A percentile compares a stretch with the other conserved stretches of the same genome.
Conservation (phyloP, 2,113 vertebrate species). For the Scytalopus superciliaris region DNA sequence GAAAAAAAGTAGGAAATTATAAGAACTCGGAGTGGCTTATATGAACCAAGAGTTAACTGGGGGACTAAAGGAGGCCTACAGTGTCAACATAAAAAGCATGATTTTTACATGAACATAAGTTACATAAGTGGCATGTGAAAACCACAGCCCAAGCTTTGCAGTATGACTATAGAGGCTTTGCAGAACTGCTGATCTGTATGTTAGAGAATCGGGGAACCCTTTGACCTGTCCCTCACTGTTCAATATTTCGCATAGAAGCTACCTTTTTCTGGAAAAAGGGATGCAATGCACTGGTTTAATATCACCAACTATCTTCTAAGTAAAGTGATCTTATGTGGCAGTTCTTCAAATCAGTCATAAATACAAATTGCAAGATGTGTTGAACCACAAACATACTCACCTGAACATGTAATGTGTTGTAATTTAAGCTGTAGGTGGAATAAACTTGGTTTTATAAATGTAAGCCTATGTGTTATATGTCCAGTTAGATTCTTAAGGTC, state of each 20-base stretch:
- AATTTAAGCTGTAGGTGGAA: background rate
- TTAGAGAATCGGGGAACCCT: background rate
- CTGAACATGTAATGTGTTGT: background rate
- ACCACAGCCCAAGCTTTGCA: background rate
- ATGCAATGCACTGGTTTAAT: background rate
- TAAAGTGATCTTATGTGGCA: background rate
- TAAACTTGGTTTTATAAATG: background rate
- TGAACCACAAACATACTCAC: background rate
- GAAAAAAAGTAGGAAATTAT: background rate
- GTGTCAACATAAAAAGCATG: background rate
- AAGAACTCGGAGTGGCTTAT: background rate
- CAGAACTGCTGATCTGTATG: background rate
- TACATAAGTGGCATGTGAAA: background rate
- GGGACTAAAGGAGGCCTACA: background rate
- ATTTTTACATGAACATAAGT: background rate
- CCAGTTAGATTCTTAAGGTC: background rate
- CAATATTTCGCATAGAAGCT: background rate
- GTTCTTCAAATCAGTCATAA: background rate
- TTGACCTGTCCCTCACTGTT: background rate
- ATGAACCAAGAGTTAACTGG: background rate
- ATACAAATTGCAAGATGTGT: background rate
- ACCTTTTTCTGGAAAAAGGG: background rate
- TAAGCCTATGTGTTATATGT: background rate
- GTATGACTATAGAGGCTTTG: background rate
- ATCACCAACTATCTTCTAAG: background rate